Conservation (phyloP, 2,888 invertebrate species). For the Macrophya alboannulata region DNA sequence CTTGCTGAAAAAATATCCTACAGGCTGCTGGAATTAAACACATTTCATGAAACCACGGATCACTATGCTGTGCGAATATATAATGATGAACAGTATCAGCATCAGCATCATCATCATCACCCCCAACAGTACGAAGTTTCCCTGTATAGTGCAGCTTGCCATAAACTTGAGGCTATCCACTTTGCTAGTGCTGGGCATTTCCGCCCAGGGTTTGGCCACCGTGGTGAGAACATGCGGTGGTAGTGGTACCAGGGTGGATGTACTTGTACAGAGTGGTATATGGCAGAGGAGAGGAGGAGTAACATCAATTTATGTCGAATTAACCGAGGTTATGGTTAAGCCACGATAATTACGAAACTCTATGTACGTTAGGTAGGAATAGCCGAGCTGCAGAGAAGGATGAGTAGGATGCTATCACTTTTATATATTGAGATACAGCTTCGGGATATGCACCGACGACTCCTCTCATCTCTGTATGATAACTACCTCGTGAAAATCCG, state of each 20-base stretch:
- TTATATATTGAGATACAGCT: not conserved
- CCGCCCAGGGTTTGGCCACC: not conserved
- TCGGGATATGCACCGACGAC: not conserved
- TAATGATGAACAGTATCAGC: not conserved
- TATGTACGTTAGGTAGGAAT: not conserved
- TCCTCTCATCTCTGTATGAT: no score
- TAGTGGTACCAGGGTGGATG: not conserved
- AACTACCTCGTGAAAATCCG: not conserved
- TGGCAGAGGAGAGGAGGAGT: not conserved
- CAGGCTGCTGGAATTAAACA: not conserved
- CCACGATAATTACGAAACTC: conserved; percentile 41
- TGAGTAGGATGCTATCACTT: no score
- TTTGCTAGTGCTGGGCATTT: conserved; percentile 20
- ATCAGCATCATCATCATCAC: not conserved
- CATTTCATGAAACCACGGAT: not conserved
- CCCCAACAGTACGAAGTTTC: not conserved
- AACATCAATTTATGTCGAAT: conserved; percentile 48
- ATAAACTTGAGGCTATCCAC: conserved; percentile 55
- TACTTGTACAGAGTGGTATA: not conserved
- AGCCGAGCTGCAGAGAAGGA: not conserved
- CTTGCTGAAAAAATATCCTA: not conserved
- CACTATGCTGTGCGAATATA: no score
- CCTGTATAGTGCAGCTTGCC: conserved; percentile 21
- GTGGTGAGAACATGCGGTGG: conserved; percentile 11
- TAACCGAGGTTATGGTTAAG: conserved; percentile 39